phyloP scores from a whole-genome alignment of 1,140 invertebrate genomes.

The Drosophila bocqueti region DNA sequence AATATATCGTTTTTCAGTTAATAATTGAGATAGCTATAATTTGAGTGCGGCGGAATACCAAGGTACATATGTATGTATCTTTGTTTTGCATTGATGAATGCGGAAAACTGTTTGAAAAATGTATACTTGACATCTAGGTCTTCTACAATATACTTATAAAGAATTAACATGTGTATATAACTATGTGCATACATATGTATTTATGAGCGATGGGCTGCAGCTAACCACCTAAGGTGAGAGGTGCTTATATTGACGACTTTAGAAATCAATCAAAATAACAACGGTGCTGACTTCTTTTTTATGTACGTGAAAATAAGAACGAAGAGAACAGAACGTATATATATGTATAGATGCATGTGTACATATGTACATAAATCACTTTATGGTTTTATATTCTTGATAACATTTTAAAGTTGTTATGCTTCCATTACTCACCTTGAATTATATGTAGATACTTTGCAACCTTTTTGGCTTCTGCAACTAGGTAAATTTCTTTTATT shows the following conservation, averaged over 20 bases:
- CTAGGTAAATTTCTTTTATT: slow-evolving; percentile 17
- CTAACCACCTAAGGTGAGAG: neutral
- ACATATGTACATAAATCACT: neutral
- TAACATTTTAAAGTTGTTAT: neutral
- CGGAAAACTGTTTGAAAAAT: neutral
- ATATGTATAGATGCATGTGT: no score
- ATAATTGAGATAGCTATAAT: neutral
- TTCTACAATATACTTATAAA: neutral
- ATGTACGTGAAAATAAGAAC: neutral
- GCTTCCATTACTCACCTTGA: slow-evolving; percentile 50
- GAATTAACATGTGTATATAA: neutral
- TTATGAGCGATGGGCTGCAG: neutral
- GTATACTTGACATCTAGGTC: neutral
- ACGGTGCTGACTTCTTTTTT: neutral
- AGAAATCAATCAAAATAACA: neutral
- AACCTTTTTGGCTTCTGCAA: neutral
- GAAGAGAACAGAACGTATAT: no score
- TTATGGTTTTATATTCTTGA: neutral
- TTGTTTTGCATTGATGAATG: neutral
- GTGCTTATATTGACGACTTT: neutral
- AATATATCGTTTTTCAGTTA: slow-evolving; percentile 34
- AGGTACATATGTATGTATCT: no score
- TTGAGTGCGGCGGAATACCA: no score
- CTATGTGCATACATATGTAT: neutral
- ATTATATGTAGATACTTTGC: slow-evolving; percentile 32